Conservation (phyloP, 2,797 vertebrate species). For the Rhabdomys pumilio region DNA sequence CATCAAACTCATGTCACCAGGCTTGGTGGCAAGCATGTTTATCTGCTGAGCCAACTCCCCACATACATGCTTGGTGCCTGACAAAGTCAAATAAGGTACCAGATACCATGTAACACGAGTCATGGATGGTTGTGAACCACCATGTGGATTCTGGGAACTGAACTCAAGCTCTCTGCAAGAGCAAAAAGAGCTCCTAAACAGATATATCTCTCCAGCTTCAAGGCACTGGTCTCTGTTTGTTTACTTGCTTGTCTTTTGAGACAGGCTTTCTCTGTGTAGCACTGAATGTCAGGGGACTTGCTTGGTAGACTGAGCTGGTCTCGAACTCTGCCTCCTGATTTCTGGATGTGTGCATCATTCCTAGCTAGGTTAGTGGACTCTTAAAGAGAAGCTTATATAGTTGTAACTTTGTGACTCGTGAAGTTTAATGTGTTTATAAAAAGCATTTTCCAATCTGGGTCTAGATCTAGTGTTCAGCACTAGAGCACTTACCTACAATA, state of each 20-base stretch:
- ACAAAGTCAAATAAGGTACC: background rate
- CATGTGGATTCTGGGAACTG: background rate
- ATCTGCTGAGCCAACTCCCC: background rate
- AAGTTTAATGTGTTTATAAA: conserved; percentile 44
- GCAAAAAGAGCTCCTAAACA: background rate
- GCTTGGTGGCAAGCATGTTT: background rate
- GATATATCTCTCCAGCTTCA: background rate
- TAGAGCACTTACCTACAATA: background rate
- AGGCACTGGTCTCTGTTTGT: background rate
- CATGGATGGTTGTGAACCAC: background rate
- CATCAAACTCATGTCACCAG: background rate
- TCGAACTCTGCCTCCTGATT: background rate
- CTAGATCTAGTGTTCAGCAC: background rate
- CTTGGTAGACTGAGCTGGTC: background rate
- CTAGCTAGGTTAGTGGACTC: conserved; percentile 3
- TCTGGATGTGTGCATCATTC: background rate
- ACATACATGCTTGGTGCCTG: background rate
- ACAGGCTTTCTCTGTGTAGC: background rate
- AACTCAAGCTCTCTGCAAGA: background rate
- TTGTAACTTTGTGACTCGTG: conserved; percentile 29
- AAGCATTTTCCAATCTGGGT: background rate
- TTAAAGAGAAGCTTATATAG: conserved; percentile 19
- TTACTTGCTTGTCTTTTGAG: background rate
- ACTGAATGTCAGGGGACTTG: background rate
- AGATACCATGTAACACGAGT: background rate